Conservation (phyloP, 2,888 invertebrate genomes). For the Pseudococcus longispinus region DNA sequence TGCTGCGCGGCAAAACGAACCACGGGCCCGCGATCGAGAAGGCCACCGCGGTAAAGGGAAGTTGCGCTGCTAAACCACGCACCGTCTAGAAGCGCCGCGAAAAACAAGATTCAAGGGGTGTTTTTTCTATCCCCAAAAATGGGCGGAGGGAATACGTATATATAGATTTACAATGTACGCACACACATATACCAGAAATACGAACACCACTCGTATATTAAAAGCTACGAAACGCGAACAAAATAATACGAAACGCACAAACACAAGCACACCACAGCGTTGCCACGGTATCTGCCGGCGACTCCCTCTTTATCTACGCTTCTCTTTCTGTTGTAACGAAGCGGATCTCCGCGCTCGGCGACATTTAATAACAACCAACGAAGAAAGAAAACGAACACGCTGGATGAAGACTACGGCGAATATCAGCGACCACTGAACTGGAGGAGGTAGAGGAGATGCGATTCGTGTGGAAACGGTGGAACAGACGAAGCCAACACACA, state of each 20-base stretch:
- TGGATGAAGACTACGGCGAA: constrained; percentile 55
- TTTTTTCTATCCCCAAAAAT: constrained; percentile 36
- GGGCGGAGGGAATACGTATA: background rate
- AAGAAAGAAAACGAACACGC: constrained; percentile 53
- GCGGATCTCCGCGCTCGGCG: constrained; percentile 52
- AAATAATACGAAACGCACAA: constrained; percentile 21
- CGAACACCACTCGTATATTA: background rate
- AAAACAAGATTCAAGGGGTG: constrained; percentile 55
- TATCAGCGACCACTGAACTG: constrained; percentile 58
- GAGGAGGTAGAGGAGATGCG: constrained; percentile 57
- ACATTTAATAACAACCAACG: constrained; percentile 53
- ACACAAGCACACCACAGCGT: constrained; percentile 47
- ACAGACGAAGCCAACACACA: constrained; percentile 39
- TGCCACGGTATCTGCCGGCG: constrained; percentile 47
- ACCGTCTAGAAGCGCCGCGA: constrained; percentile 53
- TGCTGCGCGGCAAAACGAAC: constrained; percentile 49
- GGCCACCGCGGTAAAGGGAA: constrained; percentile 44
- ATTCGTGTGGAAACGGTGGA: constrained; percentile 41
- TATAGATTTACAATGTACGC: background rate
- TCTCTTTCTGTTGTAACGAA: constrained; percentile 49
- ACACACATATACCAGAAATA: background rate
- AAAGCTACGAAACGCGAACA: background rate
- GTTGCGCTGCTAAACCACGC: constrained; percentile 55
- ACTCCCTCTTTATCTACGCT: constrained; percentile 43
- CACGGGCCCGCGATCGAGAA: constrained; percentile 40